A percentile compares a stretch with the other conserved stretches of the same genome.
These are phyloP conservation scores for Pachyrhynchus sulphureomaculatus DNA, from an alignment of 1,140 invertebrate species.

Conservation along the genomic window DNA sequence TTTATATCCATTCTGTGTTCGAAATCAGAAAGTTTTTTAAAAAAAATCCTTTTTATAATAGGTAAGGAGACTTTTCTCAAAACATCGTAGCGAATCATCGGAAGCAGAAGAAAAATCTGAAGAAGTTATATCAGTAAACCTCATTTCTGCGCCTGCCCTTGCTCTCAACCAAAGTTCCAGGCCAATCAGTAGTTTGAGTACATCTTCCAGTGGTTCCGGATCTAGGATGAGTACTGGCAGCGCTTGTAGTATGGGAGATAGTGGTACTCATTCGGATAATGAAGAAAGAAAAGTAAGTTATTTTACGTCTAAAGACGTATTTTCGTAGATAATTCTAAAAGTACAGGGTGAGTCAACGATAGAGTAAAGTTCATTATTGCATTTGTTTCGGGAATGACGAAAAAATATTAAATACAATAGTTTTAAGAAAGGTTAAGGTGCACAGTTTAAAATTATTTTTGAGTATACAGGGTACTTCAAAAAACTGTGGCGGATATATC, in stretches of 20 bases:
- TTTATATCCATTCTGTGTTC: no score
- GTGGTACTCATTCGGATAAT: constrained; percentile 79
- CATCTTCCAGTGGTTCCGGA: constrained; percentile 73
- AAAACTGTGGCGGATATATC: no score
- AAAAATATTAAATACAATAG: no score
- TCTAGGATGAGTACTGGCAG: constrained; percentile 74
- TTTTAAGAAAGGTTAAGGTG: no score
- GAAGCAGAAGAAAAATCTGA: constrained; percentile 21
- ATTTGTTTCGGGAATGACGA: no score
- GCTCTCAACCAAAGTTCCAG: constrained; percentile 46
- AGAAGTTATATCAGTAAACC: constrained; percentile 17
- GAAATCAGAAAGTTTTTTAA: no score
- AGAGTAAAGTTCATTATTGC: no score
- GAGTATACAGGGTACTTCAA: no score
- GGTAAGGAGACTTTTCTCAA: constrained; percentile 74
- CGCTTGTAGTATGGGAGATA: constrained; percentile 76
- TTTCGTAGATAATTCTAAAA: no score
- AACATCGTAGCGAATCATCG: constrained; percentile 2
- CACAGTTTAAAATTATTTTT: no score
- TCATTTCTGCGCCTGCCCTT: constrained; percentile 29
- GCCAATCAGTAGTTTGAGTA: constrained; percentile 72
- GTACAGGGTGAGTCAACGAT: no score
- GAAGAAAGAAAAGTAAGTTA: constrained; percentile 68
- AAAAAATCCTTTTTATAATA: no score
- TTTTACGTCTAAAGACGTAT: background rate